Evolutionary conservation across 2,797 vertebrate species (phyloP), one percentile per base, ranked within the genome.

Genomic region (Esox lucius): DNA sequence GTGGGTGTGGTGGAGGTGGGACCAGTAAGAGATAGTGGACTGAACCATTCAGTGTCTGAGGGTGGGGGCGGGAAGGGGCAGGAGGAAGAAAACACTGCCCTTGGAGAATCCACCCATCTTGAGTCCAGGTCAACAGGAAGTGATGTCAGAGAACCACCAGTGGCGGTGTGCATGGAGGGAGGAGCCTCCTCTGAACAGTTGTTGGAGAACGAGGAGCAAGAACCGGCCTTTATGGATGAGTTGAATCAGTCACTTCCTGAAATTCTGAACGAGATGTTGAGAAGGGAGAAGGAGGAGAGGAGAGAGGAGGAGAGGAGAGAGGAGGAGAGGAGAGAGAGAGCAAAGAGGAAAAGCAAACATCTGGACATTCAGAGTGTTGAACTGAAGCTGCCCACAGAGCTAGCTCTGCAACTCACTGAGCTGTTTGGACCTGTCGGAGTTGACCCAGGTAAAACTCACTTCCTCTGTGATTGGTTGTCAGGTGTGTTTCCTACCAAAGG

Each of bases 341-440:
- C 79, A 42, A 75, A 87, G 68, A 88, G 81, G 56, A 73, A 75
- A 69, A 81, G 68, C 46, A 64, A 67, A 46, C 85, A 94, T 69
- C 82, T 99, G 84, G 90, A 90, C 73, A 97, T 99, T 87, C 93
- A 96, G 84, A 94, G 94, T 42, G 85, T 99, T 78, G 98, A 99
- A 80, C 89, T 99, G 73, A 94, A 94, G 69, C 92, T 99, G 17
- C 93, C 97, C 78, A 96, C 97, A 49, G 98, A 99, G 84, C 85
- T 99, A 87, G 98, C 97, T 3, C 87, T 98, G 59, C 98, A 99
- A 31, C 90, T 99, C 39, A 95, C 89, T 75, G 98, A 99, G 81
- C 94, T 99, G 81, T 99, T 98, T 86, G 98, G 98, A n/a, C 96
- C 97, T 49, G 96, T 99, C 72, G 98, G 97, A 77, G 85, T 97